phyloP scores from a whole-genome alignment of 2,888 invertebrate species.

The Melipona bicolor region DNA sequence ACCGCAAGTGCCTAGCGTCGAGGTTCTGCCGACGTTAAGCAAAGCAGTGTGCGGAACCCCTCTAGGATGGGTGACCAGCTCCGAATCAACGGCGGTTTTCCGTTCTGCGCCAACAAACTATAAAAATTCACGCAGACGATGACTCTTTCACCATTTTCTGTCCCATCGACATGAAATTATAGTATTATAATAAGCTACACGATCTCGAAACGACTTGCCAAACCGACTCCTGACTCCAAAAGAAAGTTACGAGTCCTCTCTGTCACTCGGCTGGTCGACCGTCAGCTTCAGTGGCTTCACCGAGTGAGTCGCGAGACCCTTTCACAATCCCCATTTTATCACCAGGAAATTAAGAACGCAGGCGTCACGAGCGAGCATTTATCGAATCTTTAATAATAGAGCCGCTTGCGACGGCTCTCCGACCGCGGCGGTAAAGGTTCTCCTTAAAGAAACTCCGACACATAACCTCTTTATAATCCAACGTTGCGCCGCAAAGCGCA shows the following conservation, averaged over 20 bases:
- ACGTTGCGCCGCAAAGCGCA: neutral
- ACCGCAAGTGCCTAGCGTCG: too few species aligned
- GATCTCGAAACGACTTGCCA: neutral
- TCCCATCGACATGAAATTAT: too few species aligned
- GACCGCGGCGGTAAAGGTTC: neutral
- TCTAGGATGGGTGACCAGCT: too few species aligned
- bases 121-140: too few species aligned
- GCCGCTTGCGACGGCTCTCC: too few species aligned
- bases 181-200: neutral
- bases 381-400: slow-evolving; percentile 40
- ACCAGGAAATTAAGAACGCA: neutral
- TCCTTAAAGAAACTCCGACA: neutral
- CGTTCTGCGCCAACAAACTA: too few species aligned
- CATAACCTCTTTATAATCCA: slow-evolving; percentile 14
- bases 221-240: neutral
- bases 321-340: neutral
- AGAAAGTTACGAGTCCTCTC: neutral
- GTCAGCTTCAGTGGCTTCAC: neutral
- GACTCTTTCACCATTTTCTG: too few species aligned
- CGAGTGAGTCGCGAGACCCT: neutral
- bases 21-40: too few species aligned
- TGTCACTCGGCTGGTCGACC: too few species aligned
- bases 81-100: too few species aligned
- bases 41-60: too few species aligned
- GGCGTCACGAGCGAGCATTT: slow-evolving; percentile 6